Conservation (phyloP, 2,888 invertebrate genomes). For the Margaritifera margaritifera region DNA sequence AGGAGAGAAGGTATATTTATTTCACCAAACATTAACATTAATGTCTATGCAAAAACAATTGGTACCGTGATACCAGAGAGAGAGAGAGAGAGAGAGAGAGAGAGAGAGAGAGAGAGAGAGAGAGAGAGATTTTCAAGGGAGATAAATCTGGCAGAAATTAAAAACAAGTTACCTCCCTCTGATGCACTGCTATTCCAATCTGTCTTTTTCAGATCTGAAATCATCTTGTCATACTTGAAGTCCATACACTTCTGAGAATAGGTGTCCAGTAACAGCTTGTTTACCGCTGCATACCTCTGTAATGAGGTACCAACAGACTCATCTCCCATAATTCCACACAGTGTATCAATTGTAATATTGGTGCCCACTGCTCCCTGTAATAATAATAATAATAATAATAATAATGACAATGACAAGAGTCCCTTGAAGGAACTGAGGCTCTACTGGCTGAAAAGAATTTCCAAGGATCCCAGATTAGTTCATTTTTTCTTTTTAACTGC, state of each 20-base stretch:
- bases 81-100: too few species aligned
- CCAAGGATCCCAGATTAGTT: too few species aligned
- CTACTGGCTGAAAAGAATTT: too few species aligned
- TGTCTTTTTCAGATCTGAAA: constrained; percentile 77
- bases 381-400: not conserved
- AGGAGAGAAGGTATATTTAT: too few species aligned
- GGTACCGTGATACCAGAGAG: too few species aligned
- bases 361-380: constrained; percentile 75
- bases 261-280: constrained; percentile 80
- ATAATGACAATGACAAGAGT: not conserved
- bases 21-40: too few species aligned
- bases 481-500: too few species aligned
- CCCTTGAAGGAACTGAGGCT: too few species aligned
- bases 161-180: constrained; percentile 75
- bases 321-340: constrained; percentile 83
- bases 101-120: too few species aligned
- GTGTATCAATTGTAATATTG: constrained; percentile 85
- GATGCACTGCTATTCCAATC: constrained; percentile 79
- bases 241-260: constrained; percentile 85
- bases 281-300: constrained; percentile 83
- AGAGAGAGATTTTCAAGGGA: not conserved
- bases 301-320: constrained; percentile 76
- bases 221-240: constrained; percentile 80
- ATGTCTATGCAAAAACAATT: too few species aligned
- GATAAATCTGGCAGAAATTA: not conserved